Percentiles rank a stretch among this genome's conserved stretches.
These are phyloP conservation scores for Calliphora vicina DNA, from an alignment of 1,140 invertebrate genomes.

Conservation along the genomic window DNA sequence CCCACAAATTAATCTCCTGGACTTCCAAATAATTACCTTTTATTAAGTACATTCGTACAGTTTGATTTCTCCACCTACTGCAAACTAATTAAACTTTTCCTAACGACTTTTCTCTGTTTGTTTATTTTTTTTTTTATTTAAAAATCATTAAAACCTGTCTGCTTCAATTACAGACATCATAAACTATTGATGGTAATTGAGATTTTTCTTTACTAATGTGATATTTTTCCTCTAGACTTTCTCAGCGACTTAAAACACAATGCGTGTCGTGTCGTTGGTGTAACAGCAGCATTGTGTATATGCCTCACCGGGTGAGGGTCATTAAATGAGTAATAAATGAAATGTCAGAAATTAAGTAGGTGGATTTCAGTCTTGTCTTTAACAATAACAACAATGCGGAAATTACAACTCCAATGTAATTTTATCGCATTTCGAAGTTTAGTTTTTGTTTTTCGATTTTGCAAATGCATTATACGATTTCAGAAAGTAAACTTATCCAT, in stretches of 20 bases:
- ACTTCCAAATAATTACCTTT: no score
- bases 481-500: slow-evolving; percentile 7
- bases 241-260: neutral
- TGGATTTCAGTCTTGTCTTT: neutral
- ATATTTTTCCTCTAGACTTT: slow-evolving; percentile 17
- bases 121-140: slow-evolving; percentile 6
- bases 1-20: no score
- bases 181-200: slow-evolving; percentile 31
- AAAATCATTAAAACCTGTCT: slow-evolving; percentile 18
- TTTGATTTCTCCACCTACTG: neutral
- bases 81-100: neutral
- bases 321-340: slow-evolving; percentile 24
- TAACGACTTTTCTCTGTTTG: neutral
- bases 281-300: neutral
- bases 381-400: neutral
- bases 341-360: slow-evolving; percentile 28
- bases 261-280: neutral
- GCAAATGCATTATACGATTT: neutral
- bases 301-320: neutral
- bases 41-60: no score
- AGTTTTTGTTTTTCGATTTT: neutral
- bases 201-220: slow-evolving; percentile 12
- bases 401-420: neutral
- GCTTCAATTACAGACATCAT: slow-evolving; percentile 29
- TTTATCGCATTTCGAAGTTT: neutral